phyloP scores from a whole-genome alignment of 2,888 invertebrate genomes.

The Tetramorium bicarinatum region DNA sequence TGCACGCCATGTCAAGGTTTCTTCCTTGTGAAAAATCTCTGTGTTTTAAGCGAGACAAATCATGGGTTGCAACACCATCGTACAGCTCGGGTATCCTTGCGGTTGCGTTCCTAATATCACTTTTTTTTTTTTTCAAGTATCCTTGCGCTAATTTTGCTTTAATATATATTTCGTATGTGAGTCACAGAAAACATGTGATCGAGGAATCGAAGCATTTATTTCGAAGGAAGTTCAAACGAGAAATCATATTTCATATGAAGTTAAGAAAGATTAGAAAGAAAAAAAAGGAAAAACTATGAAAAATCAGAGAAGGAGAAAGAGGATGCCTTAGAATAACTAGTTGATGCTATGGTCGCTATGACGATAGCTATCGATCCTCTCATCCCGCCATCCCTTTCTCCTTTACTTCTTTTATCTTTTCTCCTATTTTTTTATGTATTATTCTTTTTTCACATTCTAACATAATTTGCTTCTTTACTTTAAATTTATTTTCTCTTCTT shows the following conservation, averaged over 20 bases:
- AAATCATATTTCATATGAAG: background rate
- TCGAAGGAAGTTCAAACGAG: background rate
- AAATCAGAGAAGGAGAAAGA: conserved; percentile 52
- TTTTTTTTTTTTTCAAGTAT: background rate
- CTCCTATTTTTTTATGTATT: background rate
- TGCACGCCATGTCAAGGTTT: conserved; percentile 50
- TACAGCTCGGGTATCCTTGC: background rate
- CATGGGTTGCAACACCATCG: background rate
- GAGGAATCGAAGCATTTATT: background rate
- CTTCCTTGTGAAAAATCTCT: conserved; percentile 8
- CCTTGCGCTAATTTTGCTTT: background rate
- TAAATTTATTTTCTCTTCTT: background rate
- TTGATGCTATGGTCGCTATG: conserved; percentile 81
- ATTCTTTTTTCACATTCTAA: background rate
- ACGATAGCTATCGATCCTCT: conserved; percentile 81
- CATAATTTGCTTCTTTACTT: background rate
- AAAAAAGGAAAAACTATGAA: conserved; percentile 31
- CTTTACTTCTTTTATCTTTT: background rate
- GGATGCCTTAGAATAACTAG: conserved; percentile 67
- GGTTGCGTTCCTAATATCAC: background rate
- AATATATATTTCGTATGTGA: background rate
- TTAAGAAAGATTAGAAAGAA: conserved; percentile 6
- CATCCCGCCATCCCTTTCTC: conserved; percentile 57
- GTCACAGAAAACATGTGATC: background rate
- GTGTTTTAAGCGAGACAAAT: background rate